Evolutionary conservation across 2,113 vertebrate genomes (phyloP).

Genomic region (Haliaeetus leucogaster): DNA sequence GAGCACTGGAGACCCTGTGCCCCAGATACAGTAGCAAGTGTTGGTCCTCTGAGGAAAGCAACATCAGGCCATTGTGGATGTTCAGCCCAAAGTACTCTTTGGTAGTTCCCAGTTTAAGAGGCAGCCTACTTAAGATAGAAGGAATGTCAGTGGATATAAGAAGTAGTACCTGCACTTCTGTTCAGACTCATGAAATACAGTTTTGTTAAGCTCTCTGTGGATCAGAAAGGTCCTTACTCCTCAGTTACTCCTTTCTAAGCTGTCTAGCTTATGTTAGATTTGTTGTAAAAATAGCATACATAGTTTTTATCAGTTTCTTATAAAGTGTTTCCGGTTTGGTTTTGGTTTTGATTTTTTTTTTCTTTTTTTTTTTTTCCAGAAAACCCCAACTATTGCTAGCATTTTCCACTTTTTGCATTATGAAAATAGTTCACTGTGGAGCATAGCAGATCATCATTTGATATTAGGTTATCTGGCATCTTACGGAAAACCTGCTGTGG

Average conservation of each 20-base stretch:
- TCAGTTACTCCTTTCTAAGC: not conserved
- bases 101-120: not conserved
- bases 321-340: not conserved
- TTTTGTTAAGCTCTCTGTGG: not conserved
- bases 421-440: not conserved
- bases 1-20: not conserved
- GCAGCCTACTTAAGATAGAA: not conserved
- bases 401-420: not conserved
- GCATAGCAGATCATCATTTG: not conserved
- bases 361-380: not conserved
- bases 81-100: accelerated
- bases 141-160: not conserved
- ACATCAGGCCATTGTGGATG: accelerated
- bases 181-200: not conserved
- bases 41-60: not conserved
- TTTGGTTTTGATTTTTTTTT: not conserved
- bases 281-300: not conserved
- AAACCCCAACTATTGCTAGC: not conserved
- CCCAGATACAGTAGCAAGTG: accelerated
- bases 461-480: not conserved
- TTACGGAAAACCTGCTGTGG: not conserved
- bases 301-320: not conserved
- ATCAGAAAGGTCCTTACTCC: not conserved
- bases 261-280: not conserved
- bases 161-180: not conserved